A percentile compares a stretch with the other conserved stretches of the same genome.
Conservation (phyloP, 2,888 invertebrate genomes). For the Plagodis dolabraria region DNA sequence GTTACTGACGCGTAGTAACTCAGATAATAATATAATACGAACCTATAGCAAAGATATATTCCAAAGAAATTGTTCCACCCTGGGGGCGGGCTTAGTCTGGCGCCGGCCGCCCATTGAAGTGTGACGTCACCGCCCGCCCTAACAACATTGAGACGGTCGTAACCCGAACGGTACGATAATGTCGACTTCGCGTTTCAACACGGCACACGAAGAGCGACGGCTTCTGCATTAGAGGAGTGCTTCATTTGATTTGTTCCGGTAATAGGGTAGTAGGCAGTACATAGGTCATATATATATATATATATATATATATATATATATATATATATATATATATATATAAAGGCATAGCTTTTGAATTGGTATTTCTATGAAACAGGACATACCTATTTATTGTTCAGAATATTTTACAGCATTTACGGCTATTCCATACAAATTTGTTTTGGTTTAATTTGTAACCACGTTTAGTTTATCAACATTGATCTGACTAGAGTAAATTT, state of each 20-base stretch:
- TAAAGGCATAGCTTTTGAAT: too few species aligned
- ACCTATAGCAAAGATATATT: neutral
- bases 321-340: too few species aligned
- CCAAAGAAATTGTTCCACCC: neutral
- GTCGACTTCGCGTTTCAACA: constrained; percentile 5
- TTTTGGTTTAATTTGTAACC: too few species aligned
- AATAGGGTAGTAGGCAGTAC: neutral
- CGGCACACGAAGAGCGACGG: neutral
- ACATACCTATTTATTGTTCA: too few species aligned
- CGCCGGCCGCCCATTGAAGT: constrained; percentile 56
- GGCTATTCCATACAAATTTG: too few species aligned
- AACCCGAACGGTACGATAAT: constrained; percentile 7
- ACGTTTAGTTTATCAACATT: too few species aligned
- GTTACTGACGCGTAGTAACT: too few species aligned
- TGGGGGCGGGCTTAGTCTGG: constrained; percentile 39
- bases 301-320: too few species aligned
- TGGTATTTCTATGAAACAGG: too few species aligned
- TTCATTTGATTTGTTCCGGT: constrained; percentile 10
- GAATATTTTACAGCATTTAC: too few species aligned
- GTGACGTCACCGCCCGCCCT: constrained; percentile 53
- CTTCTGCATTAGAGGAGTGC: constrained; percentile 6
- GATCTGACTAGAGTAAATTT: too few species aligned
- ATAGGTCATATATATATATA: neutral
- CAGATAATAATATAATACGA: too few species aligned
- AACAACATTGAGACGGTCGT: constrained; percentile 19